Evolutionary conservation across 2,888 invertebrate species (phyloP).

Genomic region (Nasonovia ribisnigri): DNA sequence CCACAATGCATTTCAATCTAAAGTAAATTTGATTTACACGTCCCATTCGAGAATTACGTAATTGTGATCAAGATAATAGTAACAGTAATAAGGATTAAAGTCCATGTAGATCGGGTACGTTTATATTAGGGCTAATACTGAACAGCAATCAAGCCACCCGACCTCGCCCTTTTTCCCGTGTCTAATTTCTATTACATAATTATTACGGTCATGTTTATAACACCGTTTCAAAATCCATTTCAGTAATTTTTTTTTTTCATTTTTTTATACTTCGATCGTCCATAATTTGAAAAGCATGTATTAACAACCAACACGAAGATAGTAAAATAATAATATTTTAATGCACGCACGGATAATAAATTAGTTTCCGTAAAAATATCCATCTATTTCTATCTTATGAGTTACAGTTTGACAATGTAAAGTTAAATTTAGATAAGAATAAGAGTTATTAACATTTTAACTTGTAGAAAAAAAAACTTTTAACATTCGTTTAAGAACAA

Average conservation of each 20-base stretch:
- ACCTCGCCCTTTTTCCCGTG: background rate
- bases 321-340: background rate
- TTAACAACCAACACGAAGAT: background rate
- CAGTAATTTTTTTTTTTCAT: background rate
- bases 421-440: background rate
- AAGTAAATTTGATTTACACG: background rate
- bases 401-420: background rate
- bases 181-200: background rate
- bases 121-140: background rate
- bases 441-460: background rate
- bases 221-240: background rate
- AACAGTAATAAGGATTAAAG: background rate
- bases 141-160: background rate
- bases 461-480: background rate
- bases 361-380: background rate
- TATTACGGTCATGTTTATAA: background rate
- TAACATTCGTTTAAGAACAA: background rate
- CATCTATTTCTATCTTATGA: background rate
- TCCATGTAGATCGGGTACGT: background rate
- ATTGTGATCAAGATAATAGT: background rate
- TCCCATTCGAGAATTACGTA: background rate
- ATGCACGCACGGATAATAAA: background rate
- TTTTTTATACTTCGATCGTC: background rate
- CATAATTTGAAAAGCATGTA: background rate
- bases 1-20: background rate